Evolutionary conservation across 2,113 vertebrate species (phyloP).

Genomic region (Melanerpes formicivorus): DNA sequence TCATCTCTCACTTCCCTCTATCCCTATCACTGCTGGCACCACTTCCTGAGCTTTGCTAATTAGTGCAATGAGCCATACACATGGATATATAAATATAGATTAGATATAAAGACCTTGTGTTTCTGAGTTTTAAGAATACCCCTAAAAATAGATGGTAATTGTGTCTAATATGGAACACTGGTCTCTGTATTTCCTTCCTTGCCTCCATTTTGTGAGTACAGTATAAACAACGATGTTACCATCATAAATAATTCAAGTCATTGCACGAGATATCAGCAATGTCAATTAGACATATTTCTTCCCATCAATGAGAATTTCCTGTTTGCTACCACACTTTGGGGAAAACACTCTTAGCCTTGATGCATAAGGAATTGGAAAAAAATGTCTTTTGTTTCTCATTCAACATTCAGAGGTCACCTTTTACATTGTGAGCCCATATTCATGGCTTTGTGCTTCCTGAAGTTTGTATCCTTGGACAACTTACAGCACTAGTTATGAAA

Average conservation of each 20-base stretch:
- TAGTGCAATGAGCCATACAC: conserved; percentile 17
- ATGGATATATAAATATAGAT: conserved; percentile 56
- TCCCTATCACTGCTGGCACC: conserved; percentile 26
- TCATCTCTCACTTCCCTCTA: not conserved
- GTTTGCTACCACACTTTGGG: not conserved
- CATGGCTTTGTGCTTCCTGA: not conserved
- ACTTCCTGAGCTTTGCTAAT: conserved; percentile 47
- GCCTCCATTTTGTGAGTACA: conserved; percentile 1
- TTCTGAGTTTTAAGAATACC: conserved; percentile 32
- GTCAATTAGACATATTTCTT: conserved; percentile 10
- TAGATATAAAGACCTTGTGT: conserved; percentile 26
- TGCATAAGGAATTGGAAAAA: not conserved
- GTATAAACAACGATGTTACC: conserved; percentile 43
- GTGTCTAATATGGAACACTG: not conserved
- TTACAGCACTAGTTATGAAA: not conserved
- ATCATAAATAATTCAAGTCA: conserved; percentile 40
- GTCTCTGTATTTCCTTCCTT: conserved; percentile 52
- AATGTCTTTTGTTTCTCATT: not conserved
- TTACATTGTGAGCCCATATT: not conserved
- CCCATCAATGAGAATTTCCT: conserved; percentile 33
- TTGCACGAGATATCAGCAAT: conserved; percentile 12
- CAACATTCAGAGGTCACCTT: accelerated
- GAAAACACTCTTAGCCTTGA: not conserved
- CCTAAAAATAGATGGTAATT: conserved; percentile 43
- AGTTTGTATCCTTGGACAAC: not conserved